A percentile compares a stretch with the other conserved stretches of the same genome.
Conservation (phyloP, 92 coral and sea anemone genomes). For the Desmophyllum pertusum region DNA sequence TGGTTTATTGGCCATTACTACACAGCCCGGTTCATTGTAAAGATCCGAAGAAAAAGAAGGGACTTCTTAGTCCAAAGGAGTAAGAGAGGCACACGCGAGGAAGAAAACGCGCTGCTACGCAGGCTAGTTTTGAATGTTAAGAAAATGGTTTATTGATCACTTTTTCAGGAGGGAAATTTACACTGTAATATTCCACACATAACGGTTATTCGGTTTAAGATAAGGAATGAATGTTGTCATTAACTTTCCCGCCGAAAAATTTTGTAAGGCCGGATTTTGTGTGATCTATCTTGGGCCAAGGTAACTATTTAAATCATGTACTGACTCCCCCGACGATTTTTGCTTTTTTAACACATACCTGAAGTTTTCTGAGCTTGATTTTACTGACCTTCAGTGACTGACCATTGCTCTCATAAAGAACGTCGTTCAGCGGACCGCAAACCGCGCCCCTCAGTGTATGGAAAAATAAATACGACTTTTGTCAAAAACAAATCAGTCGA, state of each 20-base stretch:
- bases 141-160: too few relatives aligned
- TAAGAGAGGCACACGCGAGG: too few relatives aligned
- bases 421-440: not conserved
- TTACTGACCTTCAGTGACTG: conserved; percentile 5
- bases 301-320: not conserved
- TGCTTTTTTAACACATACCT: not conserved
- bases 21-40: too few relatives aligned
- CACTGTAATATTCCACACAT: too few relatives aligned
- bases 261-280: not conserved
- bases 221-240: not conserved
- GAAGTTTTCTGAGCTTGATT: not conserved
- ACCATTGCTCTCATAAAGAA: conserved; percentile 8
- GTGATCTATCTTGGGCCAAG: not conserved
- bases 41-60: too few relatives aligned
- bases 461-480: not conserved
- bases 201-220: not conserved
- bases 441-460: not conserved
- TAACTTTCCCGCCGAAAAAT: not conserved
- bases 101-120: too few relatives aligned
- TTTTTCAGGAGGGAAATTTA: too few relatives aligned
- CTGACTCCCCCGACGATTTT: not conserved
- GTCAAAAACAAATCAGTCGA: not conserved
- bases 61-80: too few relatives aligned
- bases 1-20: too few relatives aligned
- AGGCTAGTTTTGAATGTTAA: too few relatives aligned